Evolutionary conservation across 2,888 invertebrate genomes (phyloP).

Genomic region (Scaptomyza cyrtandrae): DNA sequence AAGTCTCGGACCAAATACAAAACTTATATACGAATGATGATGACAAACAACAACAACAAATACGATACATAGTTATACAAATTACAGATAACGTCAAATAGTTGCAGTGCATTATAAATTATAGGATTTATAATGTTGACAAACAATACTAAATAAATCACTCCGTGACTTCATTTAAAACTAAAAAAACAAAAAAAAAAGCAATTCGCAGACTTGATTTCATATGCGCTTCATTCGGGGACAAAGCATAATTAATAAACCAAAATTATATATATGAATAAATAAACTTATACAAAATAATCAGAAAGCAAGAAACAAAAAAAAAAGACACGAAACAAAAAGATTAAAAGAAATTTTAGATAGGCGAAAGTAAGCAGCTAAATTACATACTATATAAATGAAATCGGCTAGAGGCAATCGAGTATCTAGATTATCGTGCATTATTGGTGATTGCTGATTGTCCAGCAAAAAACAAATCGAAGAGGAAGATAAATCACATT

Average conservation of each 20-base stretch:
- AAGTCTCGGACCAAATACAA: conserved; percentile 72
- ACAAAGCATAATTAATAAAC: conserved; percentile 29
- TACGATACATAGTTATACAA: too few relatives aligned
- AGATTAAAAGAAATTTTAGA: conserved; percentile 62
- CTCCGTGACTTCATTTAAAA: conserved; percentile 15
- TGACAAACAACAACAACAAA: background rate
- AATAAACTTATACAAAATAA: conserved; percentile 52
- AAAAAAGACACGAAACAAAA: conserved; percentile 28
- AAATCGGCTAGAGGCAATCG: conserved; percentile 58
- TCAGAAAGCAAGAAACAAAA: conserved; percentile 52
- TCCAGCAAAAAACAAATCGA: conserved; percentile 14
- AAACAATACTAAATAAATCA: conserved; percentile 23
- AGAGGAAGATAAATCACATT: conserved; percentile 24
- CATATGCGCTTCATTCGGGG: conserved; percentile 22
- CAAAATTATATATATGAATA: conserved; percentile 28
- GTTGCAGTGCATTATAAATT: conserved; percentile 36
- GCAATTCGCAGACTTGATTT: conserved; percentile 34
- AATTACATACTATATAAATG: conserved; percentile 38
- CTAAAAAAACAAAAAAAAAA: background rate
- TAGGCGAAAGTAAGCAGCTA: conserved; percentile 68
- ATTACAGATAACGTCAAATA: conserved; percentile 39
- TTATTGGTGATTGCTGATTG: conserved; percentile 43
- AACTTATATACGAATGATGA: conserved; percentile 45
- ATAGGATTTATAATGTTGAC: conserved; percentile 51
- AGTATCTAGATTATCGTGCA: conserved; percentile 41